Evolutionary conservation across 1,140 invertebrate species (phyloP), one percentile per base, ranked within the genome.

Genomic region (Pachyrhynchus sulphureomaculatus): DNA sequence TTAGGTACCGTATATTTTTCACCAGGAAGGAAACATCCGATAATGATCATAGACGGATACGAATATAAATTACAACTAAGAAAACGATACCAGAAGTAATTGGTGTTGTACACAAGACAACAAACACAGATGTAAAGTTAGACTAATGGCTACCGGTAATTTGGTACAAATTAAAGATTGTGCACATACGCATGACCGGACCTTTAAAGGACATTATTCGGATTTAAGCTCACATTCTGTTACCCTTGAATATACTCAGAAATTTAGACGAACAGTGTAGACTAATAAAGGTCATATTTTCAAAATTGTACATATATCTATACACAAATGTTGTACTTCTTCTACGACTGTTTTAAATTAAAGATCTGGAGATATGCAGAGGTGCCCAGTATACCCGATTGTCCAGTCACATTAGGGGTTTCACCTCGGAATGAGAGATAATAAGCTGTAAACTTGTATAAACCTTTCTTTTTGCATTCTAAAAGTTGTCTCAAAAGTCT

Each of bases 1-100:
- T 23, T 59, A 63, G 64, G 64, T 26, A 21, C 49, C 9, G 55
- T 70, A 9, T 65, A 68, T 51, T 68, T 70, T 33, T 45, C 32
- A 12, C 41, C 12, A 20, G 64, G 68, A 9, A 47, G 59, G 42
- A 70, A 68, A 23, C 33, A 68, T 42, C 66, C 66, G 17, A 66
- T 47, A 24, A 51, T 70, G 37, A 51, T 70, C 1, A 32, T 65
- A 13, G 53, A 70, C 12, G 62, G 49, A n/a, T 65, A 64, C 55
- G 48, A 51, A 33, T 72, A 54, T 33, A 67, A 65, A 36, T 29
- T 64, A 5, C 48, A 64, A 36, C 18, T 41, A 8, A 20, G 51
- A 18, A 37, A 8, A 13, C n/a, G 42, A 55, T 42, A 44, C 32
- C 9, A 41, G 29, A 23, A 62, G 48, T 15, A 54, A 49, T 52